phyloP scores from a whole-genome alignment of 2,797 vertebrate genomes.

The Eleutherodactylus coqui region DNA sequence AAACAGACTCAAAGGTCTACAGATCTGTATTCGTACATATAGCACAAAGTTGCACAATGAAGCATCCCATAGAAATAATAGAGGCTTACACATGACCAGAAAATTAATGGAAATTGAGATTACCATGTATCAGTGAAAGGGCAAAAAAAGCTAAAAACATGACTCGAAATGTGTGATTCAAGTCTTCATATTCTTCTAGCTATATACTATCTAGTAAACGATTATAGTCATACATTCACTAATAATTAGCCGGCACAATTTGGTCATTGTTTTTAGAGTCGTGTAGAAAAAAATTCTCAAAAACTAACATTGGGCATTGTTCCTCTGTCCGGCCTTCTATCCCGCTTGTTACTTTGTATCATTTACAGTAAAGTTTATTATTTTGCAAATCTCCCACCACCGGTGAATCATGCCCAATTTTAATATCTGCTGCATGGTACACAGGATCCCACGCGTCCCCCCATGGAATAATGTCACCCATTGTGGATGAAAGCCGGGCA shows the following conservation, averaged over 20 bases:
- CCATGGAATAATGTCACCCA: conserved; percentile 34
- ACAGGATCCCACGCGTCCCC: conserved; percentile 3
- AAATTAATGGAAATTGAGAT: background rate
- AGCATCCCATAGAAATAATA: background rate
- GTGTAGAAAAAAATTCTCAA: no score
- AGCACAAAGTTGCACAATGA: background rate
- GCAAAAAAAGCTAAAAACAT: background rate
- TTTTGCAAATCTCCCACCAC: conserved; percentile 57
- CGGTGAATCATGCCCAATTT: conserved; percentile 53
- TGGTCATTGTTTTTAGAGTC: no score
- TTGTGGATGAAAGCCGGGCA: conserved; percentile 57
- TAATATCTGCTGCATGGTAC: conserved; percentile 35
- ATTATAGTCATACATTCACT: background rate
- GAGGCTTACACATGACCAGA: background rate
- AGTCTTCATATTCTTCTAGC: background rate
- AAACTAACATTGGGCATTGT: background rate
- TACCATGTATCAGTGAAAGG: background rate
- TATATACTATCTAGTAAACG: no score
- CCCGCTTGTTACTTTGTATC: conserved; percentile 48
- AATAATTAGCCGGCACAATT: background rate
- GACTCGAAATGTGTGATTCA: background rate
- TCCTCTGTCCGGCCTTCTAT: background rate
- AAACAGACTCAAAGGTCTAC: background rate
- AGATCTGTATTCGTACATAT: background rate
- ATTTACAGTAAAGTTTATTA: conserved; percentile 60